Evolutionary conservation across 2,888 invertebrate genomes (phyloP), one percentile per base, ranked within the genome.

Genomic region (Atethmia centrago): DNA sequence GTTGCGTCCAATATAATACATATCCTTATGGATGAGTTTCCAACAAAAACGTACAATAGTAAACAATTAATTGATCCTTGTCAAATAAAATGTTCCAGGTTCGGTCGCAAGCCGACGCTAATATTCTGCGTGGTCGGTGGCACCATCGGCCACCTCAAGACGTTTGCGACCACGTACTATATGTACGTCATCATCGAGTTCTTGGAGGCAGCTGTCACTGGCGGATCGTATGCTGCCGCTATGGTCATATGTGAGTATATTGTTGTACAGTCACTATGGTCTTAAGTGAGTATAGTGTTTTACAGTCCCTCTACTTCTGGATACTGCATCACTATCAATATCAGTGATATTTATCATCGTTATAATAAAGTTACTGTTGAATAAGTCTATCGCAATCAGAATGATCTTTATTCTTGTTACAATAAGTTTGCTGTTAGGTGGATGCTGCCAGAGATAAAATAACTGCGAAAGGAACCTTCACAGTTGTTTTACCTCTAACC

Each of bases 51-150:
- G 7, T 47, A 47, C 21, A 47, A n/a, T n/a, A 40, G 1, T 16
- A 61, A 36, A n/a, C 40, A 9, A 12, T 28, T 14, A 59, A 45
- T 14, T 8, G 14, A 40, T 25, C 25, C 28, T 28, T 73, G 2
- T 25, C 21, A 36, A 47, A 55, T 12, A 0, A 21, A 58, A 21
- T 70, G 21, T 88, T 90, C 8, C 87, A 95, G 95, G 59, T 93
- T 93, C 40, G 95, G 95, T 12, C 93, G 96, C 3, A 95, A 94
- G 70, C 92, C 92, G 0, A 92, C 93, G 0, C 62, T 94, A 0
- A 87, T 94, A 53, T 85, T 94, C 56, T 93, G 94, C 82, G 86
- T 92, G 4, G 87, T 93, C 1, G 89, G 90, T 0, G 90, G 92
- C 53, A 84, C 85, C 53, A 83, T 95, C 3, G 95, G 96, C 0